A percentile compares a stretch with the other conserved stretches of the same genome.
These are phyloP conservation scores for Gastrophryne carolinensis DNA, from an alignment of 2,797 vertebrate species.

Conservation along the genomic window DNA sequence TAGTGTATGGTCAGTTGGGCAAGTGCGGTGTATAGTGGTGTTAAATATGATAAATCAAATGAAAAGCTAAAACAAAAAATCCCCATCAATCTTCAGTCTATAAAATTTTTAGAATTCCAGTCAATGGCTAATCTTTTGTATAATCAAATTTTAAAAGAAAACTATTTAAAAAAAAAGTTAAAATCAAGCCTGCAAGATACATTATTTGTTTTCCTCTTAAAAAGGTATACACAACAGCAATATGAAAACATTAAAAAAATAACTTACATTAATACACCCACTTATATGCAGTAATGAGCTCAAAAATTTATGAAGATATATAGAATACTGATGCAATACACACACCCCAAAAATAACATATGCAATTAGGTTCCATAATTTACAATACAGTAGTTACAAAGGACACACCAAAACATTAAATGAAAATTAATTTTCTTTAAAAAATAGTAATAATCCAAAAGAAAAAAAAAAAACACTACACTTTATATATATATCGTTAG, in stretches of 20 bases:
- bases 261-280: slow-evolving; percentile 93
- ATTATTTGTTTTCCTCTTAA: slow-evolving; percentile 66
- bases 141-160: slow-evolving; percentile 70
- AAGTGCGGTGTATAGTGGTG: slow-evolving; percentile 69
- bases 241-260: slow-evolving; percentile 87
- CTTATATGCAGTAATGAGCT: slow-evolving; percentile 97
- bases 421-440: slow-evolving; percentile 54
- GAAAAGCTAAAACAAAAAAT: slow-evolving; percentile 58
- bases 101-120: slow-evolving; percentile 74
- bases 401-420: slow-evolving; percentile 96
- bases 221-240: slow-evolving; percentile 87
- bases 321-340: slow-evolving; percentile 98
- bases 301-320: slow-evolving; percentile 87
- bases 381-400: slow-evolving; percentile 99
- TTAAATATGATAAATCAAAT: slow-evolving; percentile 59
- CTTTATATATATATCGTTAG: slow-evolving; percentile 95
- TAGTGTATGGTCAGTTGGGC: slow-evolving; percentile 71
- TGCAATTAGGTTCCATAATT: slow-evolving; percentile 93
- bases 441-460: slow-evolving; percentile 70
- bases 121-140: slow-evolving; percentile 75
- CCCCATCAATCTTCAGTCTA: slow-evolving; percentile 64
- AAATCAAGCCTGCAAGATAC: slow-evolving; percentile 97
- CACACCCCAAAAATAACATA: slow-evolving; percentile 87
- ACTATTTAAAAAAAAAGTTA: slow-evolving; percentile 71
- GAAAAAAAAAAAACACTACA: slow-evolving; percentile 87